Evolutionary conservation across 2,888 invertebrate genomes (phyloP).

Genomic region (Galerucella calmariensis): DNA sequence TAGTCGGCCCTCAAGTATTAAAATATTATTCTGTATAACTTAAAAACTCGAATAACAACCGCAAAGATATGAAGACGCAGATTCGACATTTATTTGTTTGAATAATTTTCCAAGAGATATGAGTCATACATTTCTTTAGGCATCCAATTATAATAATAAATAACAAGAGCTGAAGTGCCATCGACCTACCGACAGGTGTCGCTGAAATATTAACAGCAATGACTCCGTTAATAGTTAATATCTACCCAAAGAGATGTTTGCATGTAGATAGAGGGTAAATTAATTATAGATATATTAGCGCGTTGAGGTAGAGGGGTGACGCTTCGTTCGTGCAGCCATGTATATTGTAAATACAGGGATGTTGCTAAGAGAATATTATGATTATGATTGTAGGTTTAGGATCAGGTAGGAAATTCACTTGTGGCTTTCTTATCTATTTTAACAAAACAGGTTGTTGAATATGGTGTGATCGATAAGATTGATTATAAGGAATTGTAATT

Average conservation of each 20-base stretch:
- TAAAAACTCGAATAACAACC: no score
- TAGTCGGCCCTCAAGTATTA: no score
- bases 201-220: conserved; percentile 33
- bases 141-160: conserved; percentile 35
- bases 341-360: neutral
- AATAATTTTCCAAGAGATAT: conserved; percentile 20
- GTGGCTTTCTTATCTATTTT: no score
- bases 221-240: conserved; percentile 34
- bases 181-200: conserved; percentile 31
- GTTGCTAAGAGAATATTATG: neutral
- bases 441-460: no score
- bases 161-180: conserved; percentile 29
- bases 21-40: no score
- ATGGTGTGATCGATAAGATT: no score
- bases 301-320: conserved; percentile 9
- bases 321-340: conserved; percentile 15
- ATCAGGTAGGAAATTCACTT: no score
- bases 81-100: neutral
- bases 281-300: conserved; percentile 41
- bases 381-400: no score
- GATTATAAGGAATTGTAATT: no score
- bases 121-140: conserved; percentile 19
- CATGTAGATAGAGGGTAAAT: conserved; percentile 44
- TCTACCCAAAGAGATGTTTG: conserved; percentile 42
- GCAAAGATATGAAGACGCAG: no score